A percentile compares a stretch with the other conserved stretches of the same genome.
Evolutionary conservation across 2,113 vertebrate species (phyloP).

Genomic region (Phasianus colchicus): DNA sequence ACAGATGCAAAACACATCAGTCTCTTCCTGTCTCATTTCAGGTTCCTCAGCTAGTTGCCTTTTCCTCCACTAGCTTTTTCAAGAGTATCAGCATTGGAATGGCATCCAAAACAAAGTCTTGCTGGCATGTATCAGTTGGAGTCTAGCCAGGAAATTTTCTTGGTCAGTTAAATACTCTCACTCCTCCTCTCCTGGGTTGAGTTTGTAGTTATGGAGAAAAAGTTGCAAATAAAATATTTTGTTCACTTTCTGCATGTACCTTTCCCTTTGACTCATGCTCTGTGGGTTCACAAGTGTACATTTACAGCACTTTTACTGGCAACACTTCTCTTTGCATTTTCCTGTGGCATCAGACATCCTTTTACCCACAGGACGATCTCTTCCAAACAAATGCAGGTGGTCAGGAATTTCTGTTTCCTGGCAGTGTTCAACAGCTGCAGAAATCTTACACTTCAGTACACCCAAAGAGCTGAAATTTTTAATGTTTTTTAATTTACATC

Average conservation of each 20-base stretch:
- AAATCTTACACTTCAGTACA: neutral
- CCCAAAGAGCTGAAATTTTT: neutral
- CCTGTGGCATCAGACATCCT: constrained; percentile 2
- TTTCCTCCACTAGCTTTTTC: constrained; percentile 15
- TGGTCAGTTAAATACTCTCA: neutral
- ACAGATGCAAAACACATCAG: constrained; percentile 9
- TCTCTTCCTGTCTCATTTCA: neutral
- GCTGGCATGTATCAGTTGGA: constrained; percentile 21
- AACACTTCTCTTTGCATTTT: neutral
- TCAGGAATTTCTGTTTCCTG: constrained; percentile 49
- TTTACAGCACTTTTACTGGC: constrained; percentile 1
- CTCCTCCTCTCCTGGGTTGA: neutral
- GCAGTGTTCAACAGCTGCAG: constrained; percentile 17
- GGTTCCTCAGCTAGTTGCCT: neutral
- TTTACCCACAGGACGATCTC: constrained; percentile 3
- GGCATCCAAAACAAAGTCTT: constrained; percentile 39
- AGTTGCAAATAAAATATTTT: neutral
- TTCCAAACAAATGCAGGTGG: constrained; percentile 43
- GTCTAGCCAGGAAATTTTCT: neutral
- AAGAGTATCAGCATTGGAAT: neutral
- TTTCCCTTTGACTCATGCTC: neutral
- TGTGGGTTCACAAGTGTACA: neutral
- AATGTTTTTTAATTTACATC: neutral
- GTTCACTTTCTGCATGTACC: neutral
- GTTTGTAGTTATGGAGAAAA: neutral